Base-by-base conservation (phyloP, 2,113 vertebrate species). In the Zingel zingel region DNA sequence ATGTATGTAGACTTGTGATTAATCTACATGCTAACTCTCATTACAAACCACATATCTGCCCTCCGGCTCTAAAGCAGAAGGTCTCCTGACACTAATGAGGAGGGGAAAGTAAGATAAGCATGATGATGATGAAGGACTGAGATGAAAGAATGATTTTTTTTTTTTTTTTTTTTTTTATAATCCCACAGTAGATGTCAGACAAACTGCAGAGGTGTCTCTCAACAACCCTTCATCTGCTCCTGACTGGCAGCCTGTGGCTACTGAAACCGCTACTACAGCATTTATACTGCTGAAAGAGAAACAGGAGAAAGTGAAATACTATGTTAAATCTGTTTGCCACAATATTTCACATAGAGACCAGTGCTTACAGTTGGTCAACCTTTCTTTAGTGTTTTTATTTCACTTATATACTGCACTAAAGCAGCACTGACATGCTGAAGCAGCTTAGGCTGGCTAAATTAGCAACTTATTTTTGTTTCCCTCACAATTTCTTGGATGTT, bases 11-110 rank as follows among this genome's bases (percentile, higher is more conserved):
- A 70, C 77, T 45, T 65, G 23, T 61, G 63, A 84, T 82, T 75
- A 86, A 90, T 85, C 65, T 65, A 56, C 77, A 84, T 47, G 86
- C 79, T 79, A 68, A 71, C 74, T 79, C 81, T 87, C 79, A 89
- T 83, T 83, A 86, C 3, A 30, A 87, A 43, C 27, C 63, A 78
- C 79, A 73, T 68, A 57, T 73, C 74, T 86, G 58, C 71, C 86
- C 66, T 62, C 21, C 1, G 14, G 86, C 87, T 79, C 21, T 67
- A 48, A 81, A 85, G 78, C 82, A 86, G 78, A 89, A 51, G 69
- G 78, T 59, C 84, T 45, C 10, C 74, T 83, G 85, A 82, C 76
- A 74, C 74, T 91, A 85, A 88, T 87, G 86, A 88, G 83, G 53
- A 89, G 71, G 79, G 30, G 79, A 84, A 79, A 89, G 79, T 62